Evolutionary conservation across 2,888 invertebrate species (phyloP).

Genomic region (Tortrix viridana): DNA sequence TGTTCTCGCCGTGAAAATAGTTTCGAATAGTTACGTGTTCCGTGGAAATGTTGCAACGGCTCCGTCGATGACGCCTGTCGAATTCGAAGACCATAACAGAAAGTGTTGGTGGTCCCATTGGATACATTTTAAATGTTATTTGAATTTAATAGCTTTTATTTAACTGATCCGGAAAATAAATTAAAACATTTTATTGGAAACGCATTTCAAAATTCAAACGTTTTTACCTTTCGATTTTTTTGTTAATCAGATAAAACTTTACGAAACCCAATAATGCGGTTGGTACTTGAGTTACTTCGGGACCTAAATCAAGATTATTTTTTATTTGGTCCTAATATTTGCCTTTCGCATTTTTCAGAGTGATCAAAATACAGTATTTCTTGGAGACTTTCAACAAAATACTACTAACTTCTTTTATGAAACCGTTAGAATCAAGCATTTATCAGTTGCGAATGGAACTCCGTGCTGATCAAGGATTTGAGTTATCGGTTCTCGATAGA

Average conservation of each 20-base stretch:
- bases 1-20: conserved; percentile 58
- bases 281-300: not conserved
- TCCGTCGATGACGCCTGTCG: conserved; percentile 28
- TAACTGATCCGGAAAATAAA: conserved; percentile 13
- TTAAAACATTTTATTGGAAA: conserved; percentile 22
- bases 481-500: conserved; percentile 51
- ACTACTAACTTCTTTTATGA: too few species aligned
- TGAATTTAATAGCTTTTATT: conserved; percentile 29
- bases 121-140: conserved; percentile 27
- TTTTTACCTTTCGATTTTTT: conserved; percentile 8
- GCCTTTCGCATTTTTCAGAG: too few species aligned
- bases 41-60: conserved; percentile 38
- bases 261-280: conserved; percentile 14
- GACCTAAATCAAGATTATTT: not conserved
- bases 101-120: conserved; percentile 36
- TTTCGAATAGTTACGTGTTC: conserved; percentile 47
- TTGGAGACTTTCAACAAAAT: too few species aligned
- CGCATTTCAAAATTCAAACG: conserved; percentile 10
- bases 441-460: conserved; percentile 7
- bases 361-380: too few species aligned
- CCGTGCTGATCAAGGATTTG: conserved; percentile 32
- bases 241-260: conserved; percentile 8
- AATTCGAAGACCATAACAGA: conserved; percentile 26
- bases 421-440: too few species aligned
- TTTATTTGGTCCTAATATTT: not conserved